Conservation (phyloP, 2,888 invertebrate species). For the Phrixothrix hirtus region DNA sequence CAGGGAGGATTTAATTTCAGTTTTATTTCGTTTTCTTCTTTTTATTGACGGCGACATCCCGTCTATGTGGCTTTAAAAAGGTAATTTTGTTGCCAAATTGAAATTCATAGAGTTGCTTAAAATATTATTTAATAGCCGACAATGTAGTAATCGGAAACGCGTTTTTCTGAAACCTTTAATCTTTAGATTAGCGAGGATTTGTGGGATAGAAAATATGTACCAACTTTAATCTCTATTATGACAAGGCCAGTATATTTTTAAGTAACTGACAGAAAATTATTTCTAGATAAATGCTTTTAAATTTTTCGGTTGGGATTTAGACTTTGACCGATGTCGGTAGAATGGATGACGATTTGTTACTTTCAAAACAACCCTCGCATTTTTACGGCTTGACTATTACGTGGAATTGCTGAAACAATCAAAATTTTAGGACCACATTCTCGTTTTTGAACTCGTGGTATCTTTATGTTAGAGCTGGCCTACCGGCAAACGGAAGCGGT, state of each 20-base stretch:
- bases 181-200: constrained; percentile 17
- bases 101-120: constrained; percentile 10
- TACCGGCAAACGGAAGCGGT: constrained; percentile 45
- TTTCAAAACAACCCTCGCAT: constrained; percentile 2
- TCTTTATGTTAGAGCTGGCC: constrained; percentile 34
- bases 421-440: not conserved
- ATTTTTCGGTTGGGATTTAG: constrained; percentile 9
- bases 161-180: constrained; percentile 24
- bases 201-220: constrained; percentile 17
- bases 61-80: constrained; percentile 11
- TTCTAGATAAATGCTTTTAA: no score
- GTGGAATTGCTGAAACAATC: constrained; percentile 3
- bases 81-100: constrained; percentile 22
- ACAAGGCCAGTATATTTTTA: constrained; percentile 13
- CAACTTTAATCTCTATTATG: constrained; percentile 13
- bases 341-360: constrained; percentile 6
- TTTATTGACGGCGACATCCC: constrained; percentile 20
- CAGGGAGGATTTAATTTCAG: constrained; percentile 32
- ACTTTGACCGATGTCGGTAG: constrained; percentile 11
- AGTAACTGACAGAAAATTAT: no score
- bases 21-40: constrained; percentile 27
- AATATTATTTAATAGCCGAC: constrained; percentile 9
- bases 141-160: constrained; percentile 6
- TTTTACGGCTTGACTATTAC: not conserved
- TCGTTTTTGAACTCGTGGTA: constrained; percentile 1